Percentiles rank a stretch among this genome's conserved stretches.
Evolutionary conservation across 2,113 vertebrate species (phyloP).

Genomic region (Tachycineta bicolor): DNA sequence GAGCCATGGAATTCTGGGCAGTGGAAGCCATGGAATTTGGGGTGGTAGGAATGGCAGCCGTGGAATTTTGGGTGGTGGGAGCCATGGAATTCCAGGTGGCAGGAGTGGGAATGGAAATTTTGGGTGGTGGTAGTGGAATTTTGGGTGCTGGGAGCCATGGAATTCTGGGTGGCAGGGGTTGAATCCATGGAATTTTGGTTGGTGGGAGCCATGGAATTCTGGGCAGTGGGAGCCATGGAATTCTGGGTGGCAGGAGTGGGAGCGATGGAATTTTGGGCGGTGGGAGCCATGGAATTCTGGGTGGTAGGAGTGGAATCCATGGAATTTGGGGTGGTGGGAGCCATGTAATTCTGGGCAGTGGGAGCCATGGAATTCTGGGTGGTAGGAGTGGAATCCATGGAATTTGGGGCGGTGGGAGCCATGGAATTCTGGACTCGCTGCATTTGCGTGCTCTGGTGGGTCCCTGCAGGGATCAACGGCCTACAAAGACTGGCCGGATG

Average conservation of each 20-base stretch:
- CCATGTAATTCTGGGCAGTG: too few relatives aligned
- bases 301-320: too few relatives aligned
- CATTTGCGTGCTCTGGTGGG: background rate
- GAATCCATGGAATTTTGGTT: too few relatives aligned
- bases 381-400: background rate
- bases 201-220: background rate
- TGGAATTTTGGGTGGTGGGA: background rate
- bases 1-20: too few relatives aligned
- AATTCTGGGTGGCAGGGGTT: too few relatives aligned
- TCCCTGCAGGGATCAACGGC: background rate
- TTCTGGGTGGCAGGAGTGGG: too few relatives aligned
- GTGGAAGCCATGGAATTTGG: background rate
- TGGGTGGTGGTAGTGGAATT: fast-evolving
- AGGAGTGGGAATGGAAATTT: too few relatives aligned
- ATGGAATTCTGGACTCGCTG: background rate
- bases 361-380: background rate
- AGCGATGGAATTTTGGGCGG: too few relatives aligned
- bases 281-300: too few relatives aligned
- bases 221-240: fast-evolving
- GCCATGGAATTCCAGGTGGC: background rate
- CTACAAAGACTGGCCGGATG: fast-evolving
- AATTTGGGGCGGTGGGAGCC: background rate
- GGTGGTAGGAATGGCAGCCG: background rate
- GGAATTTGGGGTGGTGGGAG: too few relatives aligned
- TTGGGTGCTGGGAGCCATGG: background rate